Percentiles rank a stretch among this genome's conserved stretches.
Evolutionary conservation across 1,140 invertebrate species (phyloP).

Genomic region (Agrypnia vestita): DNA sequence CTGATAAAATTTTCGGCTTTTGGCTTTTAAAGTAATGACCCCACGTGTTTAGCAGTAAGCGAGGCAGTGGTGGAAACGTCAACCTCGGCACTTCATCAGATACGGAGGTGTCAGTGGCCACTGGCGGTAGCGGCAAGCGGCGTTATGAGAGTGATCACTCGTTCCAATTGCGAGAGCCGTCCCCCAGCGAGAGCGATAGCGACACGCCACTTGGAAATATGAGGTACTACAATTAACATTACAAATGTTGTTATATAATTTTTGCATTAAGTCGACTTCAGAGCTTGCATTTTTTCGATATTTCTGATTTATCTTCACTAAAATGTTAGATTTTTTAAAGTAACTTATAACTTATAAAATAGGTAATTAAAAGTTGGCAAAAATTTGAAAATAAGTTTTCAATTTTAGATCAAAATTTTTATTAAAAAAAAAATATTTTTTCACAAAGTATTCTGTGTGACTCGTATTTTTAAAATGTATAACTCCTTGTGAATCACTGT

Average conservation of each 20-base stretch:
- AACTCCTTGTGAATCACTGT: too few species aligned
- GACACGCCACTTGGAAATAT: constrained; percentile 71
- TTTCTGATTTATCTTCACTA: too few species aligned
- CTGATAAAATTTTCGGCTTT: too few species aligned
- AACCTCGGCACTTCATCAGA: constrained; percentile 44
- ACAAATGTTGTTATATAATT: background rate
- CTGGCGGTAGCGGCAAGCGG: constrained; percentile 53
- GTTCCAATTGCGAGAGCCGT: constrained; percentile 64
- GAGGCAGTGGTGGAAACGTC: constrained; percentile 15
- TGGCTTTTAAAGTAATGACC: background rate
- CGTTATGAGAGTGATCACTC: constrained; percentile 69
- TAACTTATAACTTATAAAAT: too few species aligned
- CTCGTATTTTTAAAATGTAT: too few species aligned
- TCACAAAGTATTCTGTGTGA: too few species aligned
- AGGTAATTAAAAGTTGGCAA: too few species aligned
- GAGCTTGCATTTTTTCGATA: too few species aligned
- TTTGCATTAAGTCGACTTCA: background rate
- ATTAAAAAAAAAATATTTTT: too few species aligned
- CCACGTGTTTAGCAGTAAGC: constrained; percentile 46
- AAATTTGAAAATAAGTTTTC: too few species aligned
- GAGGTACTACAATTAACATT: constrained; percentile 35
- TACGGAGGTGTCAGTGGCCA: constrained; percentile 46
- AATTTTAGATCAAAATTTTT: too few species aligned
- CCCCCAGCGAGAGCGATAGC: constrained; percentile 65
- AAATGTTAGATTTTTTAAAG: too few species aligned